Base-by-base conservation (phyloP, 92 coral and sea anemone species). In the Porites evermanni region DNA sequence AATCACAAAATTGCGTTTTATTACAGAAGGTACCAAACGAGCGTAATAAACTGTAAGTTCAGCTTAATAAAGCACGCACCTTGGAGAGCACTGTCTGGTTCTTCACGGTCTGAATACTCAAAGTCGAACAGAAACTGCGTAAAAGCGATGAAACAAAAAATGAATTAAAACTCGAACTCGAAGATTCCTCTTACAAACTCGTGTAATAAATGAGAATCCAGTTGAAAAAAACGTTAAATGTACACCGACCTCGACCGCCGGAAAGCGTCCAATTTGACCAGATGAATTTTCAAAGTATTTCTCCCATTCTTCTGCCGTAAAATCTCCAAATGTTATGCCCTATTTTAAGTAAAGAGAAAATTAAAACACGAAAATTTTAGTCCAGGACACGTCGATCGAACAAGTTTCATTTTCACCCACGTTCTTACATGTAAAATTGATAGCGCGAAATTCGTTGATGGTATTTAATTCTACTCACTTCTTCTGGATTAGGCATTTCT, bases 241-340 rank as follows among this genome's bases (percentile, higher is more conserved):
- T 21, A 66, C 92, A 94, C 98, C 47, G 47, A 38, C 47, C 94
- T 94, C 98, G 20, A 94, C 98, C 70, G 98, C 93, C 64, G 94
- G 94, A 10, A 86, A 80, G 63, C 84, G 67, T 53, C 93, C 90
- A 56, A 54, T 72, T 68, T 88, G 86, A 71, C 77, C 86, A 61
- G 91, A 90, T 64, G 91, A 85, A 77, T 93, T 88, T 65, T 75
- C 85, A 64, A 94, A 87, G 74, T 90, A 89, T 65, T 86, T 88
- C 63, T 91, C 91, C 95, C 94, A 94, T 68, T 94, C 98, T 64
- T 90, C 94, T 32, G 93, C 84, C 44, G 98, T 90, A 72, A 94
- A 94, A 87, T 92, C 94, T 54, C 98, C 98, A 80, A 94, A 94
- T 65, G 83, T 60, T 87, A 94, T 78, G 67, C 94, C 90, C 98